A percentile compares a stretch with the other conserved stretches of the same genome.
Conservation (phyloP, 2,888 invertebrate genomes). For the Pristionchus exspectatus region DNA sequence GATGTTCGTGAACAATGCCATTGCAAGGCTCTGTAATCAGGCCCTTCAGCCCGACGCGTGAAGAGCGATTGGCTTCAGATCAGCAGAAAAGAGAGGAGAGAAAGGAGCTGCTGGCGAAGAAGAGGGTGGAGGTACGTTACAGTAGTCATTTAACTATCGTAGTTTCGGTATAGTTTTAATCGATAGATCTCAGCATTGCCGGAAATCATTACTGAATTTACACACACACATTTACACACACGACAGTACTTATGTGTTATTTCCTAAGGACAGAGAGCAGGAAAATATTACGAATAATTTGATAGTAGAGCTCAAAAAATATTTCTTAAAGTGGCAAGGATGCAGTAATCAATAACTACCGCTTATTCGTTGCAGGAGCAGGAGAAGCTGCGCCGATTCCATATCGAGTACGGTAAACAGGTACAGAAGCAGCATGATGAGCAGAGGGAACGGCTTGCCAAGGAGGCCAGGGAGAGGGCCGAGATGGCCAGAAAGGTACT, state of each 20-base stretch:
- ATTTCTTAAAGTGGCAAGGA: too few species aligned
- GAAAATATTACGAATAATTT: too few species aligned
- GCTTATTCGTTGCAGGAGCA: slow-evolving; percentile 3
- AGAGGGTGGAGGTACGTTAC: not conserved
- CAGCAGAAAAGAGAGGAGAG: slow-evolving; percentile 5
- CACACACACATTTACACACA: too few species aligned
- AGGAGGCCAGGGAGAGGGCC: not conserved
- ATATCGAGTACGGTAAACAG: not conserved
- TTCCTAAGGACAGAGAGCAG: too few species aligned
- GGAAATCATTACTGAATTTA: too few species aligned
- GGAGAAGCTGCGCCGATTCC: not conserved
- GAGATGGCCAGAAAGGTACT: not conserved
- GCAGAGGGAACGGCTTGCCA: not conserved
- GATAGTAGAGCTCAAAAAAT: too few species aligned
- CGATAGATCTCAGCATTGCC: too few species aligned
- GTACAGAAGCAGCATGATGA: slow-evolving; percentile 31
- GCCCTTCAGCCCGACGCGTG: not conserved
- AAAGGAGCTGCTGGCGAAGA: not conserved
- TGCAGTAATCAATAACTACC: not conserved
- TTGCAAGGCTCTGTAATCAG: not conserved
- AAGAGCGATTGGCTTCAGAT: not conserved
- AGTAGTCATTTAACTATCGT: not conserved
- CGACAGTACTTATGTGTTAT: too few species aligned
- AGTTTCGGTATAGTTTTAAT: not conserved
- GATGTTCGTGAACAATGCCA: too few species aligned